Evolutionary conservation across 2,797 vertebrate species (phyloP).

Genomic region (Anabacerthia variegaticeps): DNA sequence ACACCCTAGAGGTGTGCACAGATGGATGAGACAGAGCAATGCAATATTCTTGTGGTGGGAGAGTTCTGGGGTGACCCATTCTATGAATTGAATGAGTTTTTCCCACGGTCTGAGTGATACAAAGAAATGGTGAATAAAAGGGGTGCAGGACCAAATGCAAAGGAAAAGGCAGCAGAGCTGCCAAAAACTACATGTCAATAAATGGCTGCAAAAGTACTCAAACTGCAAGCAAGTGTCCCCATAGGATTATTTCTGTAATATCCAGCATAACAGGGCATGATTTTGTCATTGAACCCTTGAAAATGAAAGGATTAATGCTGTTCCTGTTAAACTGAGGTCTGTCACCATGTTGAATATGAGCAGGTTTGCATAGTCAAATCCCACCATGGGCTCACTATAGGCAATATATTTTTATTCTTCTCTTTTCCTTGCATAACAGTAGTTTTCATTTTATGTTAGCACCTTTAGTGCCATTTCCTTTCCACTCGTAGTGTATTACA

Average conservation of each 20-base stretch:
- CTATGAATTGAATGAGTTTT: fast-evolving
- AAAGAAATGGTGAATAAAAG: not conserved
- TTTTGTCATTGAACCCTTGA: not conserved
- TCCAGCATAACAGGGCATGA: not conserved
- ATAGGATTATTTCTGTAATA: not conserved
- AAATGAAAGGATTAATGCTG: not conserved
- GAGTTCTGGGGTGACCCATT: not conserved
- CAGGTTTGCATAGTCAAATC: not conserved
- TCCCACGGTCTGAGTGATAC: not conserved
- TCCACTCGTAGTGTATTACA: not conserved
- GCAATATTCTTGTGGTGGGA: not conserved
- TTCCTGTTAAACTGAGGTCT: not conserved
- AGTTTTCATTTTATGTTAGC: not conserved
- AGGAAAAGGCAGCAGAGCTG: not conserved
- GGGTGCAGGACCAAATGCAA: not conserved
- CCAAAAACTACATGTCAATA: not conserved
- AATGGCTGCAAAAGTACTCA: not conserved
- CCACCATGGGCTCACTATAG: not conserved
- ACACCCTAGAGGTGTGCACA: not conserved
- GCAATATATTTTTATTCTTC: not conserved
- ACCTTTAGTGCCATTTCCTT: not conserved
- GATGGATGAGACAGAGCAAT: not conserved
- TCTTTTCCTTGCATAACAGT: not conserved
- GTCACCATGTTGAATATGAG: not conserved
- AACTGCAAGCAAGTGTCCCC: not conserved